Evolutionary conservation across 92 coral and sea anemone genomes (phyloP).

Genomic region (Zoanthus sociatus): DNA sequence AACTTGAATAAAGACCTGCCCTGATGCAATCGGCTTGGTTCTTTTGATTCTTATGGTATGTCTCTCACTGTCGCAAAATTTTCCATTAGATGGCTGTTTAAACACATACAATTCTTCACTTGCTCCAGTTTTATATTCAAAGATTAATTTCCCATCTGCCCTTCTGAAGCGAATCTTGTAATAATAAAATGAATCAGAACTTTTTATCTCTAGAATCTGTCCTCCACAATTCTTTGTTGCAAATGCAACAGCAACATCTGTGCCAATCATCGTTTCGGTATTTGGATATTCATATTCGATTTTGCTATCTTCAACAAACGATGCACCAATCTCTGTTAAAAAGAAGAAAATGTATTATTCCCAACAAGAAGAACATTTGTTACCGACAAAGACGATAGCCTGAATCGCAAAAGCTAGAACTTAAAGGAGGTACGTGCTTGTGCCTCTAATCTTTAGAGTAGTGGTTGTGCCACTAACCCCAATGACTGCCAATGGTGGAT

Average conservation of each 20-base stretch:
- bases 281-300: constrained; percentile 61
- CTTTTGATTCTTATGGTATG: constrained; percentile 73
- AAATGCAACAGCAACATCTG: constrained; percentile 82
- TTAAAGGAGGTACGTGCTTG: no score
- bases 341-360: not conserved
- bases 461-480: no score
- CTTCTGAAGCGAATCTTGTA: constrained; percentile 53
- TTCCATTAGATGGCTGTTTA: constrained; percentile 37
- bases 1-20: constrained; percentile 54
- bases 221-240: constrained; percentile 68
- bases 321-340: constrained; percentile 79
- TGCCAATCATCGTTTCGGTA: constrained; percentile 39
- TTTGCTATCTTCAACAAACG: constrained; percentile 64
- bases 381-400: not conserved
- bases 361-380: not conserved
- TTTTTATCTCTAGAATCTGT: constrained; percentile 63
- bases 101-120: constrained; percentile 29
- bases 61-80: constrained; percentile 65
- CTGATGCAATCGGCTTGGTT: constrained; percentile 34
- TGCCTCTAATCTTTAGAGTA: no score
- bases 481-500: no score
- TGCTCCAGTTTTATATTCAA: constrained; percentile 39
- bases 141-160: constrained; percentile 41
- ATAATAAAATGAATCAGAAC: constrained; percentile 25
- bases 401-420: no score